A percentile compares a stretch with the other conserved stretches of the same genome.
These are phyloP conservation scores for Abscondita cerata DNA, from an alignment of 2,888 invertebrate species.

Conservation along the genomic window DNA sequence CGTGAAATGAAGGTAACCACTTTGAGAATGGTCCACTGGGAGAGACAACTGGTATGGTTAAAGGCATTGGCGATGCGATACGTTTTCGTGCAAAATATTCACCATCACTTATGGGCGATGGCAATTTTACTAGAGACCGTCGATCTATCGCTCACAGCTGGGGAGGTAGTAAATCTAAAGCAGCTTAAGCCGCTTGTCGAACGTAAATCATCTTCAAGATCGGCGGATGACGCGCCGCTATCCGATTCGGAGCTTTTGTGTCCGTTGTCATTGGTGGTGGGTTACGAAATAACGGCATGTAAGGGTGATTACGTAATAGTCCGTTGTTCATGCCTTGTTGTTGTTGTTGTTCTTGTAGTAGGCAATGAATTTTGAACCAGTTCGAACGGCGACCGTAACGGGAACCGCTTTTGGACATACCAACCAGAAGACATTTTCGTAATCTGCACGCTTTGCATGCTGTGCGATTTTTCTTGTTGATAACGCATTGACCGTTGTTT, in stretches of 20 bases:
- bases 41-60: slow-evolving; percentile 60
- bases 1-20: slow-evolving; percentile 51
- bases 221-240: slow-evolving; percentile 81
- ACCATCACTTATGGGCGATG: slow-evolving; percentile 54
- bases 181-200: slow-evolving; percentile 65
- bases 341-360: slow-evolving; percentile 81
- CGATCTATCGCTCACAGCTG: slow-evolving; percentile 60
- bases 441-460: slow-evolving; percentile 91
- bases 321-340: slow-evolving; percentile 45
- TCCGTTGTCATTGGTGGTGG: slow-evolving; percentile 56
- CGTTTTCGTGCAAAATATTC: slow-evolving; percentile 51
- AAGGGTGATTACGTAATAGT: slow-evolving; percentile 53
- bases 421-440: slow-evolving; percentile 84
- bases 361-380: slow-evolving; percentile 89
- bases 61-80: slow-evolving; percentile 60
- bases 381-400: slow-evolving; percentile 89
- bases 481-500: slow-evolving; percentile 91
- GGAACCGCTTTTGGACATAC: slow-evolving; percentile 92
- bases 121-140: slow-evolving; percentile 47
- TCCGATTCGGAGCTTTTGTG: slow-evolving; percentile 70
- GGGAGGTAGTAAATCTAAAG: slow-evolving; percentile 67
- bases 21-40: slow-evolving; percentile 55
- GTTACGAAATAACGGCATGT: slow-evolving; percentile 49
- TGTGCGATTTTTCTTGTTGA: slow-evolving; percentile 91
- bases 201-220: slow-evolving; percentile 70